A percentile compares a stretch with the other conserved stretches of the same genome.
These are phyloP conservation scores for Hypomecis atomaria DNA, from an alignment of 2,888 invertebrate genomes.

Conservation along the genomic window DNA sequence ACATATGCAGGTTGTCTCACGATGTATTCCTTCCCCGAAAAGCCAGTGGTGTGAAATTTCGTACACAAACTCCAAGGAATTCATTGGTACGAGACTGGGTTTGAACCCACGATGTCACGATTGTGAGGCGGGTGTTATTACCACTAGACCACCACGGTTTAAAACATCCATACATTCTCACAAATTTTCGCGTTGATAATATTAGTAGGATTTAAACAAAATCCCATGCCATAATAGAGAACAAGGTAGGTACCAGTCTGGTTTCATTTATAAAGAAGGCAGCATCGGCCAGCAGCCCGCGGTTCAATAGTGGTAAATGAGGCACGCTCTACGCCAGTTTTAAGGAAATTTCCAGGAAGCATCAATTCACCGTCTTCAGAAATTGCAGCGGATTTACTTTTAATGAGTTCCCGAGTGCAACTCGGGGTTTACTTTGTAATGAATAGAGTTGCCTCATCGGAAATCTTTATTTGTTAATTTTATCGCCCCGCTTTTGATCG, in stretches of 20 bases:
- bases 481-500: conserved; percentile 37
- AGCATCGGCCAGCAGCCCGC: conserved; percentile 62
- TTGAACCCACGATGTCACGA: too few relatives aligned
- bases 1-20: too few relatives aligned
- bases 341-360: conserved; percentile 77
- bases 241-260: conserved; percentile 50
- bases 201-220: too few relatives aligned
- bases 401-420: conserved; percentile 81
- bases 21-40: too few relatives aligned
- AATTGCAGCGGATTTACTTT: conserved; percentile 82
- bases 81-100: too few relatives aligned
- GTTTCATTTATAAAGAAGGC: conserved; percentile 67
- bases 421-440: conserved; percentile 78
- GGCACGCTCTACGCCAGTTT: conserved; percentile 75
- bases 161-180: too few relatives aligned
- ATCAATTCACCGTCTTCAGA: conserved; percentile 81
- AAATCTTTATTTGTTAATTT: conserved; percentile 55
- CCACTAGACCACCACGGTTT: too few relatives aligned
- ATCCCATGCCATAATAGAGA: background rate
- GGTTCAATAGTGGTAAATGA: conserved; percentile 81
- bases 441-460: conserved; percentile 64
- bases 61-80: too few relatives aligned
- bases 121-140: too few relatives aligned
- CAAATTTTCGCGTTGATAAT: too few relatives aligned
- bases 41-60: too few relatives aligned